phyloP scores from a whole-genome alignment of 2,888 invertebrate species.

The Hetaerina titia region DNA sequence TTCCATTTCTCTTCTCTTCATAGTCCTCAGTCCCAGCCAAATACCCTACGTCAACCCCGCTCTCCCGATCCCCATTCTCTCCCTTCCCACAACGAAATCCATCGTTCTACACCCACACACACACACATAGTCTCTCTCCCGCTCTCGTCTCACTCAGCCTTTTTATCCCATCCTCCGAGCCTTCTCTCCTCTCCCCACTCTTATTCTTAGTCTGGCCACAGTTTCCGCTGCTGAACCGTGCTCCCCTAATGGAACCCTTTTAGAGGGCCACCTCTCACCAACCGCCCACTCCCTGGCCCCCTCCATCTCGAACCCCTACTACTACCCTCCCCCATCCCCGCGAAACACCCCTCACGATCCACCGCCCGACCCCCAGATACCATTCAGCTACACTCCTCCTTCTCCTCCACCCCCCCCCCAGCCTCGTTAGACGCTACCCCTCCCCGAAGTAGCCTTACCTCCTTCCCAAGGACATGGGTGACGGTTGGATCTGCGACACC shows the following conservation, averaged over 20 bases:
- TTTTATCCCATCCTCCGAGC: background rate
- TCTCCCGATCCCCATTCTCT: background rate
- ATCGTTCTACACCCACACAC: background rate
- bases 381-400: background rate
- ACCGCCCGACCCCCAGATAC: background rate
- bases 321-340: background rate
- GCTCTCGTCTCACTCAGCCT: background rate
- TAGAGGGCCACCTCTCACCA: background rate
- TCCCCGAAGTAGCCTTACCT: background rate
- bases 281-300: background rate
- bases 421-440: background rate
- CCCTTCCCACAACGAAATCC: background rate
- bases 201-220: background rate
- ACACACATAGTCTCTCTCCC: background rate
- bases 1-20: too few species aligned
- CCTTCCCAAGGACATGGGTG: background rate
- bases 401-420: background rate
- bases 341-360: background rate
- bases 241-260: slow-evolving; percentile 25
- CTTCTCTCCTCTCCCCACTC: background rate
- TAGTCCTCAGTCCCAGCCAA: too few species aligned
- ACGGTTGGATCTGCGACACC: background rate
- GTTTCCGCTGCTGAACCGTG: slow-evolving; percentile 27
- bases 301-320: background rate
- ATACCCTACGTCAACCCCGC: too few species aligned